Conservation (phyloP, 2,888 invertebrate genomes). For the Nomada ferruginata region DNA sequence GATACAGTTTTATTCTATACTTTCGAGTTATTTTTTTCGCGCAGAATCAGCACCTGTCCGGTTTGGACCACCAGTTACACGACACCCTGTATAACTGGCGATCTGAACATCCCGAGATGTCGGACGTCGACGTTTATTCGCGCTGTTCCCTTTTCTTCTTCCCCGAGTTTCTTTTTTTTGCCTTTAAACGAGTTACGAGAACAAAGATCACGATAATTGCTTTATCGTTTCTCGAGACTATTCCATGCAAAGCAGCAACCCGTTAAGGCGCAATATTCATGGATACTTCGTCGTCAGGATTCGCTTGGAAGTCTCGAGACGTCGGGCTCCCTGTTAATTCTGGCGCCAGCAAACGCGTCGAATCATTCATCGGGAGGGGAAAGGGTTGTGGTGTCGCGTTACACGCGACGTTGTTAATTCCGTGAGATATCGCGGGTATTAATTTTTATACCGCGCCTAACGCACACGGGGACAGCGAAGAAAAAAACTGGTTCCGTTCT, state of each 20-base stretch:
- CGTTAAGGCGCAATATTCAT: slow-evolving; percentile 18
- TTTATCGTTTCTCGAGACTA: slow-evolving; percentile 38
- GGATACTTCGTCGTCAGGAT: neutral
- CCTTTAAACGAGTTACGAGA: slow-evolving; percentile 20
- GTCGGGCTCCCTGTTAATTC: neutral
- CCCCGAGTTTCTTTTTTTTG: neutral
- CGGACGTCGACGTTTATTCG: neutral
- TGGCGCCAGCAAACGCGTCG: neutral
- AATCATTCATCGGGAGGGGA: neutral
- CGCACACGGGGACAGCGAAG: neutral
- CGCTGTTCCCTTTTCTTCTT: neutral
- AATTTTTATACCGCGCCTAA: slow-evolving; percentile 42
- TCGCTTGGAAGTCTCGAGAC: neutral
- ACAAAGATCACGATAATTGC: slow-evolving; percentile 52
- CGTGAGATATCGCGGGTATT: slow-evolving; percentile 53
- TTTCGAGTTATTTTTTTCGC: no score
- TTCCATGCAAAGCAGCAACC: slow-evolving; percentile 10
- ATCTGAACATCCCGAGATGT: slow-evolving; percentile 5
- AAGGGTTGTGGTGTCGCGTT: neutral
- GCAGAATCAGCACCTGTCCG: no score
- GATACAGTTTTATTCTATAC: no score
- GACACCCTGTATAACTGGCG: neutral
- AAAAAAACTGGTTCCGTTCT: slow-evolving; percentile 45
- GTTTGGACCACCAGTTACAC: no score
- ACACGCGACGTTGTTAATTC: slow-evolving; percentile 45